Conservation (phyloP, 2,113 vertebrate genomes). For the Neopipo cinnamomea region DNA sequence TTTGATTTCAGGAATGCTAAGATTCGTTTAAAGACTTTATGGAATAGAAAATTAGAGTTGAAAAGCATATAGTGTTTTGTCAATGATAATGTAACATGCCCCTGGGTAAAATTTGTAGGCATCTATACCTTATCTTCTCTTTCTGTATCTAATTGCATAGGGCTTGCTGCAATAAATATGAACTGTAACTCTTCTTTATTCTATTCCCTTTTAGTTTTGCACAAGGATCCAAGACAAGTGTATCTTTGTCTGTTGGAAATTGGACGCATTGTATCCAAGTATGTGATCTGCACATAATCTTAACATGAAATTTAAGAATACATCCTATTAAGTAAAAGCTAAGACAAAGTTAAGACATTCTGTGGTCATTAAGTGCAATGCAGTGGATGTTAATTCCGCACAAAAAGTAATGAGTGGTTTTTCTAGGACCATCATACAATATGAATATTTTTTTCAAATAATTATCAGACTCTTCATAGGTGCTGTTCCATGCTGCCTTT, state of each 20-base stretch:
- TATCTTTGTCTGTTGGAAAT: conserved; percentile 95
- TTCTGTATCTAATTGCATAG: background rate
- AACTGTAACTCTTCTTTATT: background rate
- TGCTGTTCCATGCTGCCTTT: background rate
- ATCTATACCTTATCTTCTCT: background rate
- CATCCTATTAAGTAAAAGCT: background rate
- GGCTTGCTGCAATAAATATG: background rate
- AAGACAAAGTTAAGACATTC: background rate
- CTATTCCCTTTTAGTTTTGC: conserved; percentile 81
- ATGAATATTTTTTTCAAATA: background rate
- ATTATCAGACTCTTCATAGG: background rate
- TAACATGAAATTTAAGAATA: background rate
- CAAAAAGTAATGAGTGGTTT: background rate
- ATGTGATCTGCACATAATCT: background rate
- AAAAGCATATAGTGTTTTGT: background rate
- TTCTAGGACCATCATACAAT: background rate
- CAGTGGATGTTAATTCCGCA: background rate
- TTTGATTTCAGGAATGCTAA: background rate
- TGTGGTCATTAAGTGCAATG: background rate
- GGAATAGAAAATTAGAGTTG: background rate
- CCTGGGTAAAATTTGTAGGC: background rate
- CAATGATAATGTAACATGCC: background rate
- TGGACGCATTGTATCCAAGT: conserved; percentile 92
- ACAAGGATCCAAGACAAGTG: conserved; percentile 95
- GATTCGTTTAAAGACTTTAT: background rate